Base-by-base conservation (phyloP, 2,888 invertebrate species). In the Neoaliturus tenellus region DNA sequence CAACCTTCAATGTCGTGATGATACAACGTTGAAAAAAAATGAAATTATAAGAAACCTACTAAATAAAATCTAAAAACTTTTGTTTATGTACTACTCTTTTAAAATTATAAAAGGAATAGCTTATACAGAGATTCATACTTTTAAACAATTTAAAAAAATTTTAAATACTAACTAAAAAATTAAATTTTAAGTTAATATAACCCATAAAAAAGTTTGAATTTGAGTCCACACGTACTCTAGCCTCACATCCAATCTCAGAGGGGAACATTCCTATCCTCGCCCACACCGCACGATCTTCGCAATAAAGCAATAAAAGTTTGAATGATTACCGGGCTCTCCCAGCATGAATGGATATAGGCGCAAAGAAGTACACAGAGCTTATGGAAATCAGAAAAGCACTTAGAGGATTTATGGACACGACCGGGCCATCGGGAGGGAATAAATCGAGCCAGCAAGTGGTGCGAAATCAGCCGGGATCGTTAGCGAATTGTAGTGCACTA, bases 311-410 rank as follows among this genome's bases (percentile, higher is more conserved):
- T 73, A 73, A 73, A 73, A 2, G 12, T 69, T 69, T 73, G 73
- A 73, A 41, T 39, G 41, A 73, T 73, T 73, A 33, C 67, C 44
- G 25, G 55, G 23, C 23, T 2, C 55, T 23, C 20, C 23, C 33
- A 10, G 62, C 25, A 1, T 25, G 20, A 41, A 73, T 41, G 73
- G n/a, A 41, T 41, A 73, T n/a, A 35, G 48, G 28, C 75, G 71
- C 17, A 28, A 69, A 69, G 35, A 69, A 41, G 41, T 71, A 75
- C 75, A 48, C 25, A 48, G 73, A 10, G 31, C 44, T 48, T 75
- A 75, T 73, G 73, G 73, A 73, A 75, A 75, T 75, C 75, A 75
- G 75, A 41, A 35, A 75, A 75, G 75, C 75, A 75, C 75, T 75
- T 75, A 71, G 75, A 44, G 75, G 75, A 75, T 75, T 75, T 75